Evolutionary conservation across 2,797 vertebrate genomes (phyloP).

Genomic region (Graptemys geographica): DNA sequence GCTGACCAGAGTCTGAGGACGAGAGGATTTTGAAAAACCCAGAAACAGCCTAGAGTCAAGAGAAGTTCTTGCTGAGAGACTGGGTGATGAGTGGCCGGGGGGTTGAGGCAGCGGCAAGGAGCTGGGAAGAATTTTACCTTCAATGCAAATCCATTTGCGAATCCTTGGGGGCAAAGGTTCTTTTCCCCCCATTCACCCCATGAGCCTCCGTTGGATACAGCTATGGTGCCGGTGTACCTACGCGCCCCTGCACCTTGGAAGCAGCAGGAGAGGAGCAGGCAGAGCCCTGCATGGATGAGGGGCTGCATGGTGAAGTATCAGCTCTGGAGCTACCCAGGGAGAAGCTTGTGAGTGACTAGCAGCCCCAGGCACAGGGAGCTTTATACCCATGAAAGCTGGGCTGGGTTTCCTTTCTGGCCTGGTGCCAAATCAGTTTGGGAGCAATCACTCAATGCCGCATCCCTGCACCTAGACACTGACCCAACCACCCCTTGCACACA

Average conservation of each 20-base stretch:
- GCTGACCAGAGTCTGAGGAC: not conserved
- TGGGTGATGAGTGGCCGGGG: not conserved
- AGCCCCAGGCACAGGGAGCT: not conserved
- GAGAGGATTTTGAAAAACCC: not conserved
- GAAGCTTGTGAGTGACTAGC: not conserved
- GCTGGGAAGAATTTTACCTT: not conserved
- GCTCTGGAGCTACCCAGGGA: not conserved
- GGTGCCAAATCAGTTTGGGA: not conserved
- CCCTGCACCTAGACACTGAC: not conserved
- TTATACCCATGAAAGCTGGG: not conserved
- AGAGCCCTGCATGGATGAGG: accelerated
- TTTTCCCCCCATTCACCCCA: not conserved
- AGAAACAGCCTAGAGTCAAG: not conserved
- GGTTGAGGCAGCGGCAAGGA: not conserved
- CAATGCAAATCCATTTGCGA: not conserved
- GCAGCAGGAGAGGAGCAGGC: conserved; percentile 13
- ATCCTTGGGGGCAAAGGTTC: not conserved
- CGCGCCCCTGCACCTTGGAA: accelerated
- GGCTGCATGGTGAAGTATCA: not conserved
- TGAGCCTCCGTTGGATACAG: not conserved
- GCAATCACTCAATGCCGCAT: not conserved
- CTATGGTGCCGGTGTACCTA: accelerated
- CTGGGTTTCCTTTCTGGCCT: not conserved
- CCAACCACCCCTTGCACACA: not conserved
- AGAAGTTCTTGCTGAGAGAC: not conserved